Evolutionary conservation across 2,888 invertebrate species (phyloP).

Genomic region (Dichetophora obliterata): DNA sequence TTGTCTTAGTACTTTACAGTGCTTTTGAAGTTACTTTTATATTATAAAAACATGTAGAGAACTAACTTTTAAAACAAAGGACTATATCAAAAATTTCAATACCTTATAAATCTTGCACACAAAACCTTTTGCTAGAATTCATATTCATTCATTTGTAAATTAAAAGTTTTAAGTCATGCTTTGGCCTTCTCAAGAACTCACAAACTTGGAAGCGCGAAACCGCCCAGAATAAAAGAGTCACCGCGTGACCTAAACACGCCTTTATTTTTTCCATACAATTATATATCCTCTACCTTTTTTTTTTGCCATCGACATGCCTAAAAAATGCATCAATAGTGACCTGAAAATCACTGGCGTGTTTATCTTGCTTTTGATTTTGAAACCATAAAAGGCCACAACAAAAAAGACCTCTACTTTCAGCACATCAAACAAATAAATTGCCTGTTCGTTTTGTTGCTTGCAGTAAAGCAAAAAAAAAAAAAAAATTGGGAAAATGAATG

Average conservation of each 20-base stretch:
- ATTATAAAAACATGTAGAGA: no score
- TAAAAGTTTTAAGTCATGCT: not conserved
- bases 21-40: no score
- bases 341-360: slow-evolving; percentile 7
- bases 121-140: not conserved
- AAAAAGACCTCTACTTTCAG: not conserved
- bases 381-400: not conserved
- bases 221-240: no score
- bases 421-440: not conserved
- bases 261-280: no score
- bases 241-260: no score
- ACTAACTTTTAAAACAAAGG: no score
- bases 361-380: slow-evolving; percentile 9
- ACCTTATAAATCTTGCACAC: no score
- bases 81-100: no score
- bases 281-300: not conserved
- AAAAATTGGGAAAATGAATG: not conserved
- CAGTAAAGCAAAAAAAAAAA: not conserved
- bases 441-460: not conserved
- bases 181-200: not conserved
- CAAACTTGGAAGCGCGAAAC: no score
- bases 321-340: not conserved
- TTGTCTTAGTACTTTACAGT: no score
- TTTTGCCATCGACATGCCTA: not conserved
- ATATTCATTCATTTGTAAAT: not conserved